These are phyloP conservation scores for Drosophila lutescens DNA, from an alignment of 2,888 invertebrate genomes.

Conservation along the genomic window DNA sequence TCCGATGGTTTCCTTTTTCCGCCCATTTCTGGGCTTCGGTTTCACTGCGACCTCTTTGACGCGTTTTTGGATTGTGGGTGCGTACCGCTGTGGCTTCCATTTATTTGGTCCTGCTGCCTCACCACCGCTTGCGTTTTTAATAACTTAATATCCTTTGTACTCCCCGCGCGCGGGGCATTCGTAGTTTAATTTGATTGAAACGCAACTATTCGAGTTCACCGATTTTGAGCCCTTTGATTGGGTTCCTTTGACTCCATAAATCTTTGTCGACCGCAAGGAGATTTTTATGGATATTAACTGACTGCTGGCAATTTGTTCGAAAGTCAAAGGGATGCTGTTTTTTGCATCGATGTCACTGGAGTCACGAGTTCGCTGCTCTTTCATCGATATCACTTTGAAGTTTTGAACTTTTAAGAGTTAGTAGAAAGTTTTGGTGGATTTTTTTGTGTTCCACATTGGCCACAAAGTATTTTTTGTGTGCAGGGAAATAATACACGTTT, in stretches of 20 bases:
- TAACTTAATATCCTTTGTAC: slow-evolving; percentile 75
- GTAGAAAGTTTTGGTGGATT: slow-evolving; percentile 8
- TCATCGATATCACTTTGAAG: slow-evolving; percentile 37
- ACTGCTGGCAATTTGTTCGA: slow-evolving; percentile 12
- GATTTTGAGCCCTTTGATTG: slow-evolving; percentile 53
- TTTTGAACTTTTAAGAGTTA: slow-evolving; percentile 25
- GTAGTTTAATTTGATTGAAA: slow-evolving; percentile 72
- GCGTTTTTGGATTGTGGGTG: slow-evolving; percentile 6
- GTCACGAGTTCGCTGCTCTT: slow-evolving; percentile 24
- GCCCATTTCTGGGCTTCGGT: slow-evolving; percentile 22
- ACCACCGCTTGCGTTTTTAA: slow-evolving; percentile 54
- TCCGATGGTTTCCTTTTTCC: slow-evolving; percentile 26
- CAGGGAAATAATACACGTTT: too few species aligned
- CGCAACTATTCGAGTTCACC: slow-evolving; percentile 57
- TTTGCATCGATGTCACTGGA: slow-evolving; percentile 19
- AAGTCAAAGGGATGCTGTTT: slow-evolving; percentile 32
- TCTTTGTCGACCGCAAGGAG: slow-evolving; percentile 23
- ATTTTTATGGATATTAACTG: slow-evolving; percentile 29
- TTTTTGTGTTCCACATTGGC: slow-evolving; percentile 1
- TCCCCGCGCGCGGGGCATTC: slow-evolving; percentile 37
- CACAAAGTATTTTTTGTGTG: slow-evolving; percentile 3
- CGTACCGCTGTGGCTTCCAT: slow-evolving; percentile 1
- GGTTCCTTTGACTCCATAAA: slow-evolving; percentile 31
- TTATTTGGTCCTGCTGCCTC: background rate
- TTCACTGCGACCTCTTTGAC: slow-evolving; percentile 31